Conservation (phyloP, 2,888 invertebrate genomes). For the Nomada flava region DNA sequence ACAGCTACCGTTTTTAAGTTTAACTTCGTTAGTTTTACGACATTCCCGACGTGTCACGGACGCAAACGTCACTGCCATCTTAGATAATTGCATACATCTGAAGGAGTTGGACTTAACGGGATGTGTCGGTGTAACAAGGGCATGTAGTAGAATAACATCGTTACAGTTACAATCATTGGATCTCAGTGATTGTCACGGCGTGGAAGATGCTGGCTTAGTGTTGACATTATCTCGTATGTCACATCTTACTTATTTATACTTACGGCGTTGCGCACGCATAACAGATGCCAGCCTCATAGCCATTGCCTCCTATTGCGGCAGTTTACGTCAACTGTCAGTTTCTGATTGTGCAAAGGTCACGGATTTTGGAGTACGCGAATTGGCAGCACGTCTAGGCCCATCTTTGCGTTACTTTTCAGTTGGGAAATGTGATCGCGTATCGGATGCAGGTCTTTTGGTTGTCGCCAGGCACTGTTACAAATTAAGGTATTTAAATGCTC, state of each 20-base stretch:
- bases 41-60: conserved; percentile 77
- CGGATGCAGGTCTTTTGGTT: conserved; percentile 95
- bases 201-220: conserved; percentile 94
- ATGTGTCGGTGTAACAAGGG: conserved; percentile 75
- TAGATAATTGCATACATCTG: conserved; percentile 78
- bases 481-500: conserved; percentile 94
- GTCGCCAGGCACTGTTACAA: conserved; percentile 95
- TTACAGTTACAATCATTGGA: conserved; percentile 94
- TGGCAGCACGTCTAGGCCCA: conserved; percentile 93
- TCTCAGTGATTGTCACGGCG: conserved; percentile 94
- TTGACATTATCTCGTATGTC: conserved; percentile 94
- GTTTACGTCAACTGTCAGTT: conserved; percentile 93
- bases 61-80: conserved; percentile 74
- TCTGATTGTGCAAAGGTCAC: conserved; percentile 96
- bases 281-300: conserved; percentile 97
- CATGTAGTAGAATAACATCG: conserved; percentile 72
- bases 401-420: conserved; percentile 96
- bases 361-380: conserved; percentile 95
- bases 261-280: conserved; percentile 94
- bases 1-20: conserved; percentile 76
- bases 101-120: conserved; percentile 79
- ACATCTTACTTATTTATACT: conserved; percentile 93
- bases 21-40: conserved; percentile 83
- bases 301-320: conserved; percentile 94
- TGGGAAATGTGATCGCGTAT: conserved; percentile 96